A percentile compares a stretch with the other conserved stretches of the same genome.
phyloP scores from a whole-genome alignment of 2,888 invertebrate species.

The Tribolium freemani region DNA sequence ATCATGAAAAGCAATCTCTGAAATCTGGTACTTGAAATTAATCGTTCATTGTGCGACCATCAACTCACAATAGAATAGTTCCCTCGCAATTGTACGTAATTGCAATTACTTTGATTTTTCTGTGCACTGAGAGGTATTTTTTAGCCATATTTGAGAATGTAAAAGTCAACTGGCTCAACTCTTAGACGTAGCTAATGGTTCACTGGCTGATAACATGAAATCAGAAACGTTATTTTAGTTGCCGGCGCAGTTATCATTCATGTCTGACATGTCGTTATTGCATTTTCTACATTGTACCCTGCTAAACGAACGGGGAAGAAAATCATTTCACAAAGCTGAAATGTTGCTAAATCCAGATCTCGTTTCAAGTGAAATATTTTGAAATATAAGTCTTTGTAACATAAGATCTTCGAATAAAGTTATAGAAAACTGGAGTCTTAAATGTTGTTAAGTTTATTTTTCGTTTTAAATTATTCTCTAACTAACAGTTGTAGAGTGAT shows the following conservation, averaged over 20 bases:
- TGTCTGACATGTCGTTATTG: slow-evolving; percentile 5
- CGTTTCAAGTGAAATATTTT: no score
- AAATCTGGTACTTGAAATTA: slow-evolving; percentile 16
- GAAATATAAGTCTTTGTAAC: no score
- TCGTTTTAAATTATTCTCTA: no score
- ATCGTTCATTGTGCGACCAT: slow-evolving; percentile 1
- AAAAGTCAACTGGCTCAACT: no score
- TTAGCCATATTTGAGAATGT: no score
- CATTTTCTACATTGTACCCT: neutral
- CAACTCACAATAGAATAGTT: slow-evolving; percentile 13
- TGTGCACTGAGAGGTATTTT: neutral
- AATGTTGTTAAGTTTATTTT: no score
- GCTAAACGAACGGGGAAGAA: neutral
- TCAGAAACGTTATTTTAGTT: neutral
- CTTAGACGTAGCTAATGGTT: neutral
- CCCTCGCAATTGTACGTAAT: slow-evolving; percentile 4
- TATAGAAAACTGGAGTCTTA: no score
- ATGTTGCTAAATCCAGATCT: neutral
- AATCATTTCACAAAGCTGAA: neutral
- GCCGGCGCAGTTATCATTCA: neutral
- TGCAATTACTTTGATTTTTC: neutral
- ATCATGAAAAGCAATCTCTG: slow-evolving; percentile 2
- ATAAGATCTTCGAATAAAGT: no score
- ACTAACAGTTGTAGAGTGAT: neutral
- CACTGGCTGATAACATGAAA: neutral